phyloP scores from a whole-genome alignment of 2,797 vertebrate species.

The Megaceryle alcyon region DNA sequence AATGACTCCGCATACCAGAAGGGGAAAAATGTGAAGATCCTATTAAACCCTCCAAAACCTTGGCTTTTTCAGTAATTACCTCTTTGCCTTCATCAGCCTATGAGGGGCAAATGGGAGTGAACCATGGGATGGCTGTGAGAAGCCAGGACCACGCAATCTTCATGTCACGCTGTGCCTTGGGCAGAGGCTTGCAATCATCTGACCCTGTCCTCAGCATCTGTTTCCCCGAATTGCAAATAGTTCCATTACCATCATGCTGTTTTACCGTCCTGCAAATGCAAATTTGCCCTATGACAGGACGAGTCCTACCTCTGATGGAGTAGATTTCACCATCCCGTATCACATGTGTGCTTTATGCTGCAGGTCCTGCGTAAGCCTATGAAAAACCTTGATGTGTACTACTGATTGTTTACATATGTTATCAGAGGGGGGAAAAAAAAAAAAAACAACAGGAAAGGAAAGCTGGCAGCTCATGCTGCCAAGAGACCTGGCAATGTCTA shows the following conservation, averaged over 20 bases:
- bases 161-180: constrained; percentile 42
- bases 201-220: constrained; percentile 46
- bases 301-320: neutral
- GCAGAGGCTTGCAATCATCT: constrained; percentile 41
- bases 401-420: constrained; percentile 61
- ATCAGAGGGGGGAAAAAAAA: constrained; percentile 33
- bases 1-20: neutral
- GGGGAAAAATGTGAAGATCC: neutral
- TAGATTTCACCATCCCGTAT: neutral
- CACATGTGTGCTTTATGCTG: neutral
- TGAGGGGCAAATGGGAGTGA: neutral
- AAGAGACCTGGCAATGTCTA: constrained; percentile 47
- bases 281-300: neutral
- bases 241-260: constrained; percentile 12
- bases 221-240: constrained; percentile 45
- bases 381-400: constrained; percentile 45
- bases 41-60: neutral
- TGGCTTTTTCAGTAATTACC: neutral
- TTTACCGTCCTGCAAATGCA: neutral
- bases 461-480: constrained; percentile 37
- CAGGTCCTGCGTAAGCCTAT: constrained; percentile 29
- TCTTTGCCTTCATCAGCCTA: neutral
- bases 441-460: constrained; percentile 59
- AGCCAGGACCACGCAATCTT: neutral
- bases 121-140: neutral